These are phyloP conservation scores for Suillia variegata DNA, from an alignment of 2,888 invertebrate species.

Conservation along the genomic window DNA sequence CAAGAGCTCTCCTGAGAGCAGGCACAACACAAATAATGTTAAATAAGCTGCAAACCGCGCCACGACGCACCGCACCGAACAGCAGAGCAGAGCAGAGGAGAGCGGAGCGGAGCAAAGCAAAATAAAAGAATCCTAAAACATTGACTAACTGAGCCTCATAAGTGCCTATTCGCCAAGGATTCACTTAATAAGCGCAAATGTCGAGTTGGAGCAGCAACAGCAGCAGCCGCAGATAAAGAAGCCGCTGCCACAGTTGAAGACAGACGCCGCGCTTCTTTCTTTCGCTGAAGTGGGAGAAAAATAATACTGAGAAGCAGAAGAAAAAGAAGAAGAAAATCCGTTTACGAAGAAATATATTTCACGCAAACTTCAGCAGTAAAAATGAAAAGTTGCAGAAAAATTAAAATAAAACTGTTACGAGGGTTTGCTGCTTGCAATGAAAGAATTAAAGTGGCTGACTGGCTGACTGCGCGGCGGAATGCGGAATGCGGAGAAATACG, in stretches of 20 bases:
- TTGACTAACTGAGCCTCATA: not conserved
- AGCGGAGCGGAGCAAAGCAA: too few species aligned
- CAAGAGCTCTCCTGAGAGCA: not conserved
- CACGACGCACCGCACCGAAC: not conserved
- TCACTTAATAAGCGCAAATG: constrained; percentile 34
- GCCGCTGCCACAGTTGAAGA: not conserved
- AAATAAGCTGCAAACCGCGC: constrained; percentile 10
- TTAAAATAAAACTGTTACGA: constrained; percentile 32
- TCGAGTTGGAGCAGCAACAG: not conserved
- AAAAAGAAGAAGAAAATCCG: not conserved
- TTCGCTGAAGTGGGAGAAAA: not conserved
- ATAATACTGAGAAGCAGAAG: too few species aligned
- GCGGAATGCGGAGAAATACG: too few species aligned
- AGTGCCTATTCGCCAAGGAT: constrained; percentile 14
- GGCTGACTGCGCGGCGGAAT: too few species aligned
- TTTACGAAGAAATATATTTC: constrained; percentile 32
- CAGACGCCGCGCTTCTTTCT: too few species aligned
- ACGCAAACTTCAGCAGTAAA: constrained; percentile 49
- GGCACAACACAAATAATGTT: constrained; percentile 9
- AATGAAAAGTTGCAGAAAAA: constrained; percentile 48
- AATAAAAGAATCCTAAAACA: too few species aligned
- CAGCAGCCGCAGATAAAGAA: not conserved
- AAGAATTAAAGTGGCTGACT: too few species aligned
- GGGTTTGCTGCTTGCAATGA: too few species aligned
- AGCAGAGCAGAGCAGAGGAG: not conserved